phyloP scores from a whole-genome alignment of 2,113 vertebrate species.

The Indicator indicator region DNA sequence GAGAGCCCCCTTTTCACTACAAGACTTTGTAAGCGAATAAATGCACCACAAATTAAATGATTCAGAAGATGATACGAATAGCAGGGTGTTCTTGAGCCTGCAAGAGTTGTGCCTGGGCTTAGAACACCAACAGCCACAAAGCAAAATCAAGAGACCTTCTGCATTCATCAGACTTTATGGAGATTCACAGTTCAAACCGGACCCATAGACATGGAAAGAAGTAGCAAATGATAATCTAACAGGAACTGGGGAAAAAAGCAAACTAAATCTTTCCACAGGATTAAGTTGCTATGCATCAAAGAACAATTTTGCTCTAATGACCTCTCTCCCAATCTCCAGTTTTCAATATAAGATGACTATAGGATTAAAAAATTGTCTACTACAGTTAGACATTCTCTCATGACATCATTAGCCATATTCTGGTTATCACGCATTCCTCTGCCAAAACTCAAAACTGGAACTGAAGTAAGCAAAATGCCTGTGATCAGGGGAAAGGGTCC shows the following conservation, averaged over 20 bases:
- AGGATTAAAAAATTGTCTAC: neutral
- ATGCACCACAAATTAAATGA: neutral
- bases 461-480: neutral
- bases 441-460: neutral
- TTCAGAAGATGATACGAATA: accelerated
- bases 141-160: neutral
- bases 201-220: neutral
- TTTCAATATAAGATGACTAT: neutral
- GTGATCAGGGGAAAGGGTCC: neutral
- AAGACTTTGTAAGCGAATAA: neutral
- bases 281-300: neutral
- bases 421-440: neutral
- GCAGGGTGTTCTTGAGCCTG: neutral
- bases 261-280: neutral
- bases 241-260: accelerated
- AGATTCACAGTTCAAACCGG: neutral
- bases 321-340: neutral
- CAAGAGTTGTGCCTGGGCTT: neutral
- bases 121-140: accelerated
- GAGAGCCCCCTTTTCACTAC: neutral
- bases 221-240: neutral
- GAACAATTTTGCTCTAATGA: neutral
- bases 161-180: neutral
- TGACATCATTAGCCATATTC: neutral
- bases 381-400: neutral